These are phyloP conservation scores for Poeciliopsis turneri DNA, from an alignment of 2,797 vertebrate species.

Conservation along the genomic window DNA sequence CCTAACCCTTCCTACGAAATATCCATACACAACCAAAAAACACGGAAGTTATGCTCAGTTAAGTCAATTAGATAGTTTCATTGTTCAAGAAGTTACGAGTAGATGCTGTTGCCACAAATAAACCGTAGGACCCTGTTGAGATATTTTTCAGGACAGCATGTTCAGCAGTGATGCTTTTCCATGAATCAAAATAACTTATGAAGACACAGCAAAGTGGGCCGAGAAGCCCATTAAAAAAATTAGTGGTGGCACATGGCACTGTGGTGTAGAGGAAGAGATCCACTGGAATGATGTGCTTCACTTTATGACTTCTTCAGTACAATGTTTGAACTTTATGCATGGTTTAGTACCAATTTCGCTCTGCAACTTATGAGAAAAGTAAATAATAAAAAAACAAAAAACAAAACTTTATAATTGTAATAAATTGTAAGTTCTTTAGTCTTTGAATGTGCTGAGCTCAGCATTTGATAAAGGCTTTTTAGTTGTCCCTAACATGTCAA, in stretches of 20 bases:
- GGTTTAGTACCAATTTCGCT: slow-evolving; percentile 11
- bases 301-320: slow-evolving; percentile 16
- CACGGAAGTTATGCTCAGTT: neutral
- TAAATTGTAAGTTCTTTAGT: neutral
- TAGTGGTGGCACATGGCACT: slow-evolving; percentile 38
- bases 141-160: slow-evolving; percentile 39
- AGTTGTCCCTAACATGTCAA: slow-evolving; percentile 36
- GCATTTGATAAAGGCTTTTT: slow-evolving; percentile 29
- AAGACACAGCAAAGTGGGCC: slow-evolving; percentile 39
- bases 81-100: slow-evolving; percentile 26
- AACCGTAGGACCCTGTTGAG: neutral
- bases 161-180: slow-evolving; percentile 30
- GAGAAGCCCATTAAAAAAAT: slow-evolving; percentile 52
- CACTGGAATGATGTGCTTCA: slow-evolving; percentile 24
- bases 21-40: neutral
- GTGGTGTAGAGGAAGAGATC: slow-evolving; percentile 24
- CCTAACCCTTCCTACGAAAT: neutral
- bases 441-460: slow-evolving; percentile 20
- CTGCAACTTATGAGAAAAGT: neutral
- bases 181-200: slow-evolving; percentile 29
- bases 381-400: too few relatives aligned
- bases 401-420: neutral
- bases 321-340: slow-evolving; percentile 19
- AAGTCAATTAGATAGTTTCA: slow-evolving; percentile 15
- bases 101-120: slow-evolving; percentile 10